Evolutionary conservation across 2,797 vertebrate species (phyloP).

Genomic region (Cheirogaleus major): DNA sequence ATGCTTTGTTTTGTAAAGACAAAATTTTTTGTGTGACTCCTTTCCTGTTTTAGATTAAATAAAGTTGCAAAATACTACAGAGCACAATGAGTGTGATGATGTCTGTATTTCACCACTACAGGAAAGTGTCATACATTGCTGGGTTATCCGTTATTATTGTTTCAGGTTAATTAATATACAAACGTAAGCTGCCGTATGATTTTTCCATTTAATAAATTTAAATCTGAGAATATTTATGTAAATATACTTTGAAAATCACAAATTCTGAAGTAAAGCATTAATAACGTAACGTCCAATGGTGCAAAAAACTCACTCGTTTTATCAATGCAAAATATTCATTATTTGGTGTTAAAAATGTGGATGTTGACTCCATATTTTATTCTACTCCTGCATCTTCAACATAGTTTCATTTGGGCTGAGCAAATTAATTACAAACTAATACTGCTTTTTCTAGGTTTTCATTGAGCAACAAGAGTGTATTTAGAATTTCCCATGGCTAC

Average conservation of each 20-base stretch:
- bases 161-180: not conserved
- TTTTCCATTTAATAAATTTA: not conserved
- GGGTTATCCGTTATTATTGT: not conserved
- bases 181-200: not conserved
- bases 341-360: conserved; percentile 27
- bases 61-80: not conserved
- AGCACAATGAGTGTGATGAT: not conserved
- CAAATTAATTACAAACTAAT: conserved; percentile 64
- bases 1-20: not conserved
- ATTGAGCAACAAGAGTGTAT: conserved; percentile 31
- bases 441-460: conserved; percentile 46
- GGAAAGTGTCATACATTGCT: not conserved
- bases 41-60: not conserved
- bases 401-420: conserved; percentile 56
- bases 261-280: not conserved
- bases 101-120: not conserved
- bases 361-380: not conserved
- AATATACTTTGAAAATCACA: not conserved
- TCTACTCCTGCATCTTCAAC: not conserved
- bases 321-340: not conserved
- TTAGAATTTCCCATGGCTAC: conserved; percentile 13
- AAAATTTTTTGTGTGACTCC: not conserved
- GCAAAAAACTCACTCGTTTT: not conserved
- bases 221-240: not conserved
- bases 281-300: not conserved